Evolutionary conservation across 2,888 invertebrate species (phyloP).

Genomic region (Strigamia transsilvanica): DNA sequence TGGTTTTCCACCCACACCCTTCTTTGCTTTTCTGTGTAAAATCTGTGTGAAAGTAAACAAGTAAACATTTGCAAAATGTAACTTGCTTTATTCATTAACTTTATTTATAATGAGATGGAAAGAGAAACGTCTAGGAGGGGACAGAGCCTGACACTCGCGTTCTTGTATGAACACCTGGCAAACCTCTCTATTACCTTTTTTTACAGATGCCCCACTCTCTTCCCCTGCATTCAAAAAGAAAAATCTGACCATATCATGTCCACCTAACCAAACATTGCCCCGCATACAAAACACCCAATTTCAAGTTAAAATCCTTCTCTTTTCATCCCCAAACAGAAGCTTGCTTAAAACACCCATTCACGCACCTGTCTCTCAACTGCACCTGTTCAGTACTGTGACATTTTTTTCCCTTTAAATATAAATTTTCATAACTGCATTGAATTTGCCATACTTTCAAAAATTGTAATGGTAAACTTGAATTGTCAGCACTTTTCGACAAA

Average conservation of each 20-base stretch:
- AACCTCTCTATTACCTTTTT: conserved; percentile 54
- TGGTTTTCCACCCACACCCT: no score
- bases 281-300: conserved; percentile 39
- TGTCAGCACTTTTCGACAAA: not conserved
- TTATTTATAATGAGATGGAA: no score
- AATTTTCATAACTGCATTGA: not conserved
- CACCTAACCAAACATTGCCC: conserved; percentile 48
- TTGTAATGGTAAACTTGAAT: not conserved
- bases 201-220: conserved; percentile 50
- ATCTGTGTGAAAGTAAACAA: no score
- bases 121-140: no score
- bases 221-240: conserved; percentile 34
- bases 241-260: conserved; percentile 23
- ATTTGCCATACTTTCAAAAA: not conserved
- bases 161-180: no score
- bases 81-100: no score
- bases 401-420: not conserved
- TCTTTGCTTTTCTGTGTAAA: no score
- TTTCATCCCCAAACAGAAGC: not conserved
- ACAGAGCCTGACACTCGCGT: no score
- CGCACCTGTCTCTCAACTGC: not conserved
- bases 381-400: not conserved
- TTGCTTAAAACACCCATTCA: conserved; percentile 23
- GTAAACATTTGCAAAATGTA: no score
- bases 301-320: conserved; percentile 10